phyloP scores from a whole-genome alignment of 2,797 vertebrate genomes.

The Alauda arvensis region DNA sequence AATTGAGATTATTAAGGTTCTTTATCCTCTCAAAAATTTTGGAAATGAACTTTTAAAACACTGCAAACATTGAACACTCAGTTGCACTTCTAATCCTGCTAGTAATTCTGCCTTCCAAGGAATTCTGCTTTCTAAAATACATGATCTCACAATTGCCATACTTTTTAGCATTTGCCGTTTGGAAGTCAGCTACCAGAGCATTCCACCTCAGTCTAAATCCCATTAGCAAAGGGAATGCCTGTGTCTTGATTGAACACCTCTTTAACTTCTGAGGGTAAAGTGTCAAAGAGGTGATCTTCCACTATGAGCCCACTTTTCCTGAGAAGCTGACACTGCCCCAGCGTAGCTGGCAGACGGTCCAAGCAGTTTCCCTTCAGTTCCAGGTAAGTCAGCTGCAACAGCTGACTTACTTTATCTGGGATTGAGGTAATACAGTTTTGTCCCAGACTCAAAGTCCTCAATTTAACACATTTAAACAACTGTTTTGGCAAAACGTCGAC shows the following conservation, averaged over 20 bases:
- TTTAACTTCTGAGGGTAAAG: conserved; percentile 91
- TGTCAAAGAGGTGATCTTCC: conserved; percentile 96
- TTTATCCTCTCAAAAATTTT: conserved; percentile 54
- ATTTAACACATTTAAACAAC: conserved; percentile 92
- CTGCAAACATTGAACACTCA: conserved; percentile 69
- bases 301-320: conserved; percentile 88
- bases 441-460: conserved; percentile 90
- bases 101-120: conserved; percentile 52
- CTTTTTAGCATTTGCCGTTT: conserved; percentile 42
- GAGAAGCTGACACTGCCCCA: conserved; percentile 88
- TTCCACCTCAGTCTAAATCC: conserved; percentile 72
- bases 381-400: conserved; percentile 88
- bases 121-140: conserved; percentile 62
- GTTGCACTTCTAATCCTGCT: conserved; percentile 58
- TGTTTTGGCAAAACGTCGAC: conserved; percentile 92
- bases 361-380: conserved; percentile 97
- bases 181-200: conserved; percentile 35
- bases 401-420: conserved; percentile 88
- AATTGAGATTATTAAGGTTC: conserved; percentile 72
- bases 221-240: conserved; percentile 84
- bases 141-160: conserved; percentile 42
- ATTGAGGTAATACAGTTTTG: conserved; percentile 90
- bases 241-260: conserved; percentile 93
- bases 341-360: conserved; percentile 88
- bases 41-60: conserved; percentile 72